Evolutionary conservation across 2,888 invertebrate species (phyloP).

Genomic region (Dryobota labecula): DNA sequence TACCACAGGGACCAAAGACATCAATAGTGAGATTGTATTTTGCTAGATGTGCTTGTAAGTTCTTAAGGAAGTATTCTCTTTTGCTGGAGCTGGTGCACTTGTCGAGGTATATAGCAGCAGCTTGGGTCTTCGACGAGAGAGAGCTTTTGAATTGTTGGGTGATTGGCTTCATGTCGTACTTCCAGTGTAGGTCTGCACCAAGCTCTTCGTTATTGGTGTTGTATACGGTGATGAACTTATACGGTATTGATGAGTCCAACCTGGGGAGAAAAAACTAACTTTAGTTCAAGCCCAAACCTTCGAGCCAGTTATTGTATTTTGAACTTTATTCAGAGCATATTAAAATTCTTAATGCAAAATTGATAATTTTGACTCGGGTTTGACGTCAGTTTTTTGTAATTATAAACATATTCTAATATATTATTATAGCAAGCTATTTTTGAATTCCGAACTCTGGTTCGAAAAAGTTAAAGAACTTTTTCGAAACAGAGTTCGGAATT

Average conservation of each 20-base stretch:
- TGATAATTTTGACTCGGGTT: too few relatives aligned
- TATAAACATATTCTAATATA: too few relatives aligned
- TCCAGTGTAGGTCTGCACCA: conserved; percentile 72
- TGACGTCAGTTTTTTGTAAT: too few relatives aligned
- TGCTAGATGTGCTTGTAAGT: conserved; percentile 83
- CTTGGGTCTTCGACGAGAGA: conserved; percentile 75
- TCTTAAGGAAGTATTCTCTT: conserved; percentile 76
- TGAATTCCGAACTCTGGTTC: too few relatives aligned
- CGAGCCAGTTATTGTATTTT: too few relatives aligned
- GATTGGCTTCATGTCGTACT: conserved; percentile 69
- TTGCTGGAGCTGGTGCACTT: conserved; percentile 77
- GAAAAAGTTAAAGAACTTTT: too few relatives aligned
- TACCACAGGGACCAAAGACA: conserved; percentile 89
- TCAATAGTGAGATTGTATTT: conserved; percentile 84
- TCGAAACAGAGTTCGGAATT: too few relatives aligned
- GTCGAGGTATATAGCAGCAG: conserved; percentile 81
- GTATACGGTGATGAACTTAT: conserved; percentile 74
- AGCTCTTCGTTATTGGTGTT: conserved; percentile 71
- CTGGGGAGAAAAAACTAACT: conserved; percentile 60
- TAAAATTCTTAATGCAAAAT: too few relatives aligned
- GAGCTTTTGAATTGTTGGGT: conserved; percentile 65
- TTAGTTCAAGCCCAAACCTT: too few relatives aligned
- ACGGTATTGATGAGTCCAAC: conserved; percentile 76
- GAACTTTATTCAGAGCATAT: too few relatives aligned
- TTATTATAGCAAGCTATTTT: too few relatives aligned